Percentiles rank a stretch among this genome's conserved stretches.
Conservation (phyloP, 2,888 invertebrate species). For the Erebia epiphron region DNA sequence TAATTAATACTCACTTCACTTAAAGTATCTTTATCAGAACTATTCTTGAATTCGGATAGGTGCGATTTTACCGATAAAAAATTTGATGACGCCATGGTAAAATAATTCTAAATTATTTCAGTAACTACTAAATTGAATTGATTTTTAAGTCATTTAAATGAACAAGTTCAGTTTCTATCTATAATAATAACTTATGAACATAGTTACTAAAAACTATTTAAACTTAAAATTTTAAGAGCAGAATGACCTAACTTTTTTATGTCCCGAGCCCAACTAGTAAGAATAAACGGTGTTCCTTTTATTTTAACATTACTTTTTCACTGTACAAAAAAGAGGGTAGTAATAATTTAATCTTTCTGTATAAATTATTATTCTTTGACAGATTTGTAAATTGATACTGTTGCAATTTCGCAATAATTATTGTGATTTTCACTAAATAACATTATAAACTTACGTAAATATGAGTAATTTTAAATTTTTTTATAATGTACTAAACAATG, state of each 20-base stretch:
- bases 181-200: constrained; percentile 52
- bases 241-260: constrained; percentile 52
- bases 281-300: background rate
- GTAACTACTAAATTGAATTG: background rate
- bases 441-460: too few relatives aligned
- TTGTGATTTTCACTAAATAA: too few relatives aligned
- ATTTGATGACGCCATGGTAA: constrained; percentile 62
- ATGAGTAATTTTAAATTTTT: too few relatives aligned
- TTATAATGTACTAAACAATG: background rate
- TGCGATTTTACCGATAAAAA: constrained; percentile 76
- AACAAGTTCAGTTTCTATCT: constrained; percentile 44
- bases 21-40: constrained; percentile 74
- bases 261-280: constrained; percentile 54
- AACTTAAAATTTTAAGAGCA: constrained; percentile 44
- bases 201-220: constrained; percentile 48
- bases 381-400: background rate
- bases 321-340: background rate
- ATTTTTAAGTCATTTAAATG: constrained; percentile 34
- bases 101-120: constrained; percentile 38
- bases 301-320: background rate
- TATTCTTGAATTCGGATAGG: constrained; percentile 74
- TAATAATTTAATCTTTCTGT: background rate
- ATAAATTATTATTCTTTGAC: background rate
- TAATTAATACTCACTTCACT: constrained; percentile 70
- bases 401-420: background rate